phyloP scores from a whole-genome alignment of 2,113 vertebrate species.

The Seriola rivoliana region DNA sequence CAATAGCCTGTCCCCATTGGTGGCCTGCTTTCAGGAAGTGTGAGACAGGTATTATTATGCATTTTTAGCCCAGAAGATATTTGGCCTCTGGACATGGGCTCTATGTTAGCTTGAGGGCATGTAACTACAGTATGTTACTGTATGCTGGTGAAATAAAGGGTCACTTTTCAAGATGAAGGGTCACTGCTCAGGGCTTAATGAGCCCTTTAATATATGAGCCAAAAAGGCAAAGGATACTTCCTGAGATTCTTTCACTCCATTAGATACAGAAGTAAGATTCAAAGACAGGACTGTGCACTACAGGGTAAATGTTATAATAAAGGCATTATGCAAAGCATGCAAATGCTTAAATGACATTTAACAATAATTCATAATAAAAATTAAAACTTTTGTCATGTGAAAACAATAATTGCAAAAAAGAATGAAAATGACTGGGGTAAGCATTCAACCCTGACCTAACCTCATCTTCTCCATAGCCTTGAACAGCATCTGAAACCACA shows the following conservation, averaged over 20 bases:
- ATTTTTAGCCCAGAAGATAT: slow-evolving; percentile 67
- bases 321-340: background rate
- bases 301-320: background rate
- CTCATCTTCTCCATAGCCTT: background rate
- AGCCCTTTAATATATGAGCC: slow-evolving; percentile 28
- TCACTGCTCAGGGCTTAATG: slow-evolving; percentile 37
- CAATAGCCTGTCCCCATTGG: slow-evolving; percentile 64
- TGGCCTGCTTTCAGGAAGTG: slow-evolving; percentile 52
- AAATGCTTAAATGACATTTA: background rate
- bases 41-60: slow-evolving; percentile 72
- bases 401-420: background rate
- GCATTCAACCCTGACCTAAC: background rate
- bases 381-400: background rate
- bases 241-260: slow-evolving; percentile 16
- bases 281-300: background rate
- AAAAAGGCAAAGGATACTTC: slow-evolving; percentile 30
- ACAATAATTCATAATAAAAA: background rate
- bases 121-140: slow-evolving; percentile 41
- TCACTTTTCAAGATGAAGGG: slow-evolving; percentile 47
- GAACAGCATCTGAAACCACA: slow-evolving; percentile 4
- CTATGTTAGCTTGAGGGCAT: slow-evolving; percentile 72
- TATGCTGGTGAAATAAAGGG: slow-evolving; percentile 42
- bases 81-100: slow-evolving; percentile 69
- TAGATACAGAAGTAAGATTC: slow-evolving; percentile 4
- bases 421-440: background rate